phyloP scores from a whole-genome alignment of 2,888 invertebrate genomes.

The Drosophila sordidapex region DNA sequence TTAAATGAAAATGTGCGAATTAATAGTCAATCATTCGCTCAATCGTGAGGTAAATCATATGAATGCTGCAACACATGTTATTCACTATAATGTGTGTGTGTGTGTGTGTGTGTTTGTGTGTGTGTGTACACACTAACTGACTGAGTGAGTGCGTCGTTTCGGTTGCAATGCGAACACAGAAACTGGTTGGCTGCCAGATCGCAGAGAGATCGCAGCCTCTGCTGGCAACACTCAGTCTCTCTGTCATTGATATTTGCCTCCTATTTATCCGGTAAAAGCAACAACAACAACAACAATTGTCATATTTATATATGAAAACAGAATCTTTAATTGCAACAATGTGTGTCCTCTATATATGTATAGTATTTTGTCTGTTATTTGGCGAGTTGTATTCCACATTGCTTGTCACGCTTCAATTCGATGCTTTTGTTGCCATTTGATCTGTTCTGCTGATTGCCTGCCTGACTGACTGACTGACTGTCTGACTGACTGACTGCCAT shows the following conservation, averaged over 20 bases:
- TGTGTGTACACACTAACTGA: neutral
- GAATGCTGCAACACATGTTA: conserved; percentile 18
- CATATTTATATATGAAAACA: neutral
- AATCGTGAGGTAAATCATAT: conserved; percentile 74
- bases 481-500: neutral
- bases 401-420: conserved; percentile 67
- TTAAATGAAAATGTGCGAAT: conserved; percentile 77
- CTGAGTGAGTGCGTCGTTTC: conserved; percentile 1
- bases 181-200: conserved; percentile 24
- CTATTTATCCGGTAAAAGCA: conserved; percentile 1
- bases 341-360: neutral
- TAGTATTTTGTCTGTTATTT: neutral
- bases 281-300: neutral
- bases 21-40: conserved; percentile 77
- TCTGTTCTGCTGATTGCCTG: conserved; percentile 17
- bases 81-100: conserved; percentile 18
- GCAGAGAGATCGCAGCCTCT: neutral
- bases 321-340: conserved; percentile 6
- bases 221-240: conserved; percentile 2
- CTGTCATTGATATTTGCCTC: conserved; percentile 67
- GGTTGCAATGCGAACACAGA: conserved; percentile 6
- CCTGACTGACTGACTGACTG: neutral
- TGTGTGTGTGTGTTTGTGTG: conserved; percentile 13
- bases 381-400: neutral
- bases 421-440: conserved; percentile 50